Evolutionary conservation across 2,113 vertebrate species (phyloP).

Genomic region (Pangasianodon gigas): DNA sequence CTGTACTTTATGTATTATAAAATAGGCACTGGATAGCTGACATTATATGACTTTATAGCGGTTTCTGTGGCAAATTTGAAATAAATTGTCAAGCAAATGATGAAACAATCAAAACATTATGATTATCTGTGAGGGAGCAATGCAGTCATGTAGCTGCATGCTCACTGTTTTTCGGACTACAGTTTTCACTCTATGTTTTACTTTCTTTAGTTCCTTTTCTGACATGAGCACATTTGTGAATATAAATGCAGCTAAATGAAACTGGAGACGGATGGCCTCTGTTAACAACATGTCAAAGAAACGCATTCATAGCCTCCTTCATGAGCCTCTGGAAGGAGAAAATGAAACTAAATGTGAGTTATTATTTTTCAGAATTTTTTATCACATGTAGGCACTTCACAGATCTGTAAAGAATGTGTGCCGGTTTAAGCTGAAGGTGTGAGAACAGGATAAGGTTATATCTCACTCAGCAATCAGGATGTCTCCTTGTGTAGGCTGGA

Average conservation of each 20-base stretch:
- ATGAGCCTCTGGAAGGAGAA: background rate
- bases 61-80: background rate
- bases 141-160: background rate
- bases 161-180: background rate
- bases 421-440: background rate
- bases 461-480: constrained; percentile 1
- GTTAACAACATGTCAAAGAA: background rate
- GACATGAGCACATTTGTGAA: background rate
- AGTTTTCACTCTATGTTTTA: background rate
- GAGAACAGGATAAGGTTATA: background rate
- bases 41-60: background rate
- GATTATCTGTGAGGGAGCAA: background rate
- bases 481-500: background rate
- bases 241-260: background rate
- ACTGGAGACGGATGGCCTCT: background rate
- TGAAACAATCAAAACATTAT: constrained; percentile 8
- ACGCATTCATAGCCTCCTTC: background rate
- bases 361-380: background rate
- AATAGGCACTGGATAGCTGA: background rate
- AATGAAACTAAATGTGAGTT: background rate
- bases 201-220: background rate
- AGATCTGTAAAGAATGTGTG: constrained; percentile 5
- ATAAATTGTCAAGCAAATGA: constrained; percentile 1
- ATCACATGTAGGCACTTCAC: background rate
- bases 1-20: background rate